Percentiles rank a stretch among this genome's conserved stretches.
phyloP scores from a whole-genome alignment of 2,113 vertebrate genomes.

The Paradisaea rubra region DNA sequence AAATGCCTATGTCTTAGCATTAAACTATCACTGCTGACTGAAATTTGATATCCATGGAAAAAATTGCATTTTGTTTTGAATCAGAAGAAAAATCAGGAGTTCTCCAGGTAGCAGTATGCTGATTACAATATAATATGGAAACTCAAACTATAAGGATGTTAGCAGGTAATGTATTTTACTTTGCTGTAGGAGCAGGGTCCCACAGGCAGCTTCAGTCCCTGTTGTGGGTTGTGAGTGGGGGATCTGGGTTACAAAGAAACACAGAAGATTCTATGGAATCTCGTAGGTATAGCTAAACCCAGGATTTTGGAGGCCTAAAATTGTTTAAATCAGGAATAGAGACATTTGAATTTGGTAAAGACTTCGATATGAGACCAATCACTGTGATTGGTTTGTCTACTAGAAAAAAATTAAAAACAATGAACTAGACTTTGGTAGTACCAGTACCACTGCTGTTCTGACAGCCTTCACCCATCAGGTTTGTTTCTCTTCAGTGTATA shows the following conservation, averaged over 20 bases:
- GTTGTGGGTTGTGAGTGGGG: fast-evolving
- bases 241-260: background rate
- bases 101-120: background rate
- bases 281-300: background rate
- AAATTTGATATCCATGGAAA: background rate
- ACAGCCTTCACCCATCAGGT: background rate
- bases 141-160: background rate
- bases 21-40: background rate
- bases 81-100: background rate
- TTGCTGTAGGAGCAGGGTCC: background rate
- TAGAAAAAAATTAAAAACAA: background rate
- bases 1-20: background rate
- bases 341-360: background rate
- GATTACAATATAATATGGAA: background rate
- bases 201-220: background rate
- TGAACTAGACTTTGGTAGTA: background rate
- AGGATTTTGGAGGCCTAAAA: background rate
- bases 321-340: background rate
- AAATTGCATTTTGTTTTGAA: background rate
- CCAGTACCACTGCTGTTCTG: background rate
- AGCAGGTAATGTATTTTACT: background rate
- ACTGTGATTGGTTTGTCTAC: background rate
- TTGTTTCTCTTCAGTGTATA: background rate
- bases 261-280: background rate
- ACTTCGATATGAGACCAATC: background rate